Evolutionary conservation across 2,113 vertebrate genomes (phyloP), one percentile per base, ranked within the genome.

Genomic region (Aspidoscelis tigris): DNA sequence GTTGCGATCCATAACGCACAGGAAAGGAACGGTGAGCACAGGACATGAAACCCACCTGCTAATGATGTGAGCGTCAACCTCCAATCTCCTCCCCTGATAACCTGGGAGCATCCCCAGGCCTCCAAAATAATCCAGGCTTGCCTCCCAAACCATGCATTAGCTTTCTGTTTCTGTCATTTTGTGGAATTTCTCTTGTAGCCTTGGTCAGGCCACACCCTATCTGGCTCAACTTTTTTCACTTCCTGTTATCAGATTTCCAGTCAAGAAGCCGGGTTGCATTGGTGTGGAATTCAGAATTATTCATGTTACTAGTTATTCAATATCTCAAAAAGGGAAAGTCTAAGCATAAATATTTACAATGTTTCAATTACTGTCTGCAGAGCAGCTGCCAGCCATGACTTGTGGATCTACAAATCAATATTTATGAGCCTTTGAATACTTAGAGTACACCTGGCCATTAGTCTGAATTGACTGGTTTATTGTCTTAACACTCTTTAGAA

Each of bases 381-480:
- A 68, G 64, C 84, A 83, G 87, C 82, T 84, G 78, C 80, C 82
- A 81, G 50, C 82, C 75, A 53, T 12, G 14, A 68, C 80, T 87
- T 74, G 84, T 70, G 66, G 39, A 81, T 81, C 86, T 85, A 43
- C 80, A 88, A 88, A 86, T 88, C 87, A 92, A 82, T 88, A 89
- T 88, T 90, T 90, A 86, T 0, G 0, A 91, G 82, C 81, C 65
- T 69, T 47, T 88, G 82, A 89, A 87, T 78, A 76, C 85, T 87
- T 58, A 64, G 68, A 83, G 65, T 87, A 68, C 74, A 87, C 83
- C 74, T 89, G 87, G 50, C 83, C 81, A 87, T 92, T 89, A 84
- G 43, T 89, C 33, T 80, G 80, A 89, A 88, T 85, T 75, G 87
- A 90, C 9, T 88, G 10, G 7, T 90, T 90, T 73, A 76, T 83